These are phyloP conservation scores for Xenopus petersii DNA, from an alignment of 2,797 vertebrate genomes.

Conservation along the genomic window DNA sequence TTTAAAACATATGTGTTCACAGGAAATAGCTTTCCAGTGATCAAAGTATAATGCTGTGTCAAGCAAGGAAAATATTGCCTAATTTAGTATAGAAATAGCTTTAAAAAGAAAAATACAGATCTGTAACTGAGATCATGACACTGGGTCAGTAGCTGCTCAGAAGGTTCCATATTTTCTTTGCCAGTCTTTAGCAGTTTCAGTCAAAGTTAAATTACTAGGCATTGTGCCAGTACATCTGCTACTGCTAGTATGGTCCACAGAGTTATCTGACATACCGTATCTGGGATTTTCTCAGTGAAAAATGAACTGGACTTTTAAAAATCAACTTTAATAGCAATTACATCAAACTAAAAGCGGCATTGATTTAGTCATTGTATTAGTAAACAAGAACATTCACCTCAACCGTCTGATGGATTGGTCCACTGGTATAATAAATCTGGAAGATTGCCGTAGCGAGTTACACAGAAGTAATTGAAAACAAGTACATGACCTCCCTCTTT, in stretches of 20 bases:
- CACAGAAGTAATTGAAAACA: neutral
- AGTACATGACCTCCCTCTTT: neutral
- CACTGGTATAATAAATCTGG: neutral
- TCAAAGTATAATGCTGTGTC: neutral
- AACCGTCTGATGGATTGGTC: neutral
- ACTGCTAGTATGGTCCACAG: slow-evolving; percentile 7
- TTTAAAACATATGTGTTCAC: slow-evolving; percentile 1
- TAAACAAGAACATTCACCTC: slow-evolving; percentile 11
- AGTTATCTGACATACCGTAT: slow-evolving; percentile 17
- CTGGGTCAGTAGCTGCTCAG: slow-evolving; percentile 11
- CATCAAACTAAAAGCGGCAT: neutral
- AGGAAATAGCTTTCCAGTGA: slow-evolving; percentile 4
- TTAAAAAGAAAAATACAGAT: slow-evolving; percentile 6
- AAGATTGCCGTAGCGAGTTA: neutral
- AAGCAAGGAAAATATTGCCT: slow-evolving; percentile 6
- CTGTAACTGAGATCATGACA: slow-evolving; percentile 26
- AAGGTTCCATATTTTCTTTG: slow-evolving; percentile 20
- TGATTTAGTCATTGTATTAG: slow-evolving; percentile 4
- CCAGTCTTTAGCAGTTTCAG: slow-evolving; percentile 28
- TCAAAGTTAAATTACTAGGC: slow-evolving; percentile 30
- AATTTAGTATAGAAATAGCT: slow-evolving; percentile 14
- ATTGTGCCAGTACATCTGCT: slow-evolving; percentile 31
- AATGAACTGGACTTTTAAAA: slow-evolving; percentile 4
- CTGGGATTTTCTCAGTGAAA: slow-evolving; percentile 7
- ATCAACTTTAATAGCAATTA: slow-evolving; percentile 20